Conservation (phyloP, 2,797 vertebrate genomes). For the Artibeus lituratus region DNA sequence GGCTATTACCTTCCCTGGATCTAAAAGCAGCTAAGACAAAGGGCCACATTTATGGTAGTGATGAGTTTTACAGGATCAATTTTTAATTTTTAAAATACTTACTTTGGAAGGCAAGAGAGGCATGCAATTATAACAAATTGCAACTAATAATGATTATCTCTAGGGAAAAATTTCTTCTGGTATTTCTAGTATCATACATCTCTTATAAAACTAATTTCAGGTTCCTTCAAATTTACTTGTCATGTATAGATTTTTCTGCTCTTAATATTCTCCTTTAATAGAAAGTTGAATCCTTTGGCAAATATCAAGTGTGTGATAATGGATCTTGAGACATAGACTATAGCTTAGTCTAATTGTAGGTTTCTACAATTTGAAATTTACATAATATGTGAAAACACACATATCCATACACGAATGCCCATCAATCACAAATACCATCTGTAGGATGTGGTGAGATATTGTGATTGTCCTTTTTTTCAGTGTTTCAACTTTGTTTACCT, state of each 20-base stretch:
- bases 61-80: slow-evolving; percentile 9
- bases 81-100: slow-evolving; percentile 32
- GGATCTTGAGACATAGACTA: neutral
- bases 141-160: neutral
- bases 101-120: neutral
- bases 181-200: neutral
- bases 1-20: neutral
- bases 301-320: neutral
- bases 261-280: neutral
- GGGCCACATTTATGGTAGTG: neutral
- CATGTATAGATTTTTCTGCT: neutral
- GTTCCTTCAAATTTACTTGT: neutral
- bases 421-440: neutral
- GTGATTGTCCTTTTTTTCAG: neutral
- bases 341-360: neutral
- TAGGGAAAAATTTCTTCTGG: neutral
- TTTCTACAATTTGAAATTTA: neutral
- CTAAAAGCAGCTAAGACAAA: neutral
- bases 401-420: neutral
- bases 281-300: neutral
- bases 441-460: neutral
- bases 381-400: neutral
- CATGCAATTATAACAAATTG: slow-evolving; percentile 19
- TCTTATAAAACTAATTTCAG: neutral
- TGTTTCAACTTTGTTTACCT: neutral